Evolutionary conservation across 2,888 invertebrate genomes (phyloP), one percentile per base, ranked within the genome.

Genomic region (Agrochola circellaris): DNA sequence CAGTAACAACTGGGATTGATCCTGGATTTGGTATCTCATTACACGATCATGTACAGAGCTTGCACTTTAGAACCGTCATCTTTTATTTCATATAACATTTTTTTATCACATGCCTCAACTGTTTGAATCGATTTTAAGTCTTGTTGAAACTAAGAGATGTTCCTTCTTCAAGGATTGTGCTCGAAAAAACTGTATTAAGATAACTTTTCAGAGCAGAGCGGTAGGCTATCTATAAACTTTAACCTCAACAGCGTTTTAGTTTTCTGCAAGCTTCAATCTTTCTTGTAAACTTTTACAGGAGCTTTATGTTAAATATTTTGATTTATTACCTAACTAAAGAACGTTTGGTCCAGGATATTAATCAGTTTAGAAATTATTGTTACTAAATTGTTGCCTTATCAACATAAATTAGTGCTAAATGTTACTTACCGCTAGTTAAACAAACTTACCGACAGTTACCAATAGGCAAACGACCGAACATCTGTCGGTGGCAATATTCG

Each of bases 401-500:
- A 30, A 17, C 15, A 64, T 30, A 56, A 23, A 60, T 65, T 30
- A 62, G 11, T 13, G 17, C 2, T 30, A 45, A 51, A 9, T 34
- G 54, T 73, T 79, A 81, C 76, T 80, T 82, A 82, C 71, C 66
- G 51, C 48, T 67, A 62, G 75, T 87, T 88, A 78, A 82, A 85
- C 85, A 87, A 88, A 88, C 82, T 83, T 83, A 82, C 79, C 69
- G 73, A 78, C 68, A 86, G 68, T 85, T 75, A 79, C 77, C 68
- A 66, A 74, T 75, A 83, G 45, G 73, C 67, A 71, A 77, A 82
- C 76, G 65, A 34, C 68, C n/a, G 68, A 92, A 93, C 94, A 94
- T 94, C 94, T 94, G 94, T 92, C 91, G 75, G 85, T 81, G 81
- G 86, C 89, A 92, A 92, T 93, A 92, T 93, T 89, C 89, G 89